phyloP scores from a whole-genome alignment of 2,888 invertebrate genomes.

The Elysia crispata region DNA sequence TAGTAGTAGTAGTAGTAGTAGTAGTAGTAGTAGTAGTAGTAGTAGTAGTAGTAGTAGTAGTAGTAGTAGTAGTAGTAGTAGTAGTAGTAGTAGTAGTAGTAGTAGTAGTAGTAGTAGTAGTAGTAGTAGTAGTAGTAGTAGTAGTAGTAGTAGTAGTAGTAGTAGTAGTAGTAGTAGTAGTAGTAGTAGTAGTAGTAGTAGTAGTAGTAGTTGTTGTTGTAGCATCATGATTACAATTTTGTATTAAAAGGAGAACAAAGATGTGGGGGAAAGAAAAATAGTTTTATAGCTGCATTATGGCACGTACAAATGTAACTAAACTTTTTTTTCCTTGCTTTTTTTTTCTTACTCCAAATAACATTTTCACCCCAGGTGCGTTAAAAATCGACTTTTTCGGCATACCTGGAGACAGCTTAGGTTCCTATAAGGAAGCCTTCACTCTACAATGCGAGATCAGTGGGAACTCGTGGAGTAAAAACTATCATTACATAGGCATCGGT shows the following conservation, averaged over 20 bases:
- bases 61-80: conserved; percentile 35
- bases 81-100: conserved; percentile 38
- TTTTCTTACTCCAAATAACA: too few relatives aligned
- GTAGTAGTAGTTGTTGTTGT: conserved; percentile 44
- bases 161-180: conserved; percentile 49
- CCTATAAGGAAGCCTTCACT: too few relatives aligned
- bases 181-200: conserved; percentile 48
- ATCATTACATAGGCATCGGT: too few relatives aligned
- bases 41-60: conserved; percentile 43
- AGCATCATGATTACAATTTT: conserved; percentile 41
- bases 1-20: conserved; percentile 51
- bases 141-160: conserved; percentile 6
- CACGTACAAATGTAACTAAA: too few relatives aligned
- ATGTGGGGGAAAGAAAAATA: neutral
- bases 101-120: conserved; percentile 24
- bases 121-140: conserved; percentile 21
- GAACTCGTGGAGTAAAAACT: too few relatives aligned
- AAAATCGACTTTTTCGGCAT: too few relatives aligned
- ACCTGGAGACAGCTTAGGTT: too few relatives aligned
- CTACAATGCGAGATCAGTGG: too few relatives aligned
- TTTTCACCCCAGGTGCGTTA: too few relatives aligned
- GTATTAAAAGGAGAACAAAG: conserved; percentile 15
- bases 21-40: conserved; percentile 46
- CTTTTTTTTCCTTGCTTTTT: too few relatives aligned
- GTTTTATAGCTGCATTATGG: neutral